Evolutionary conservation across 2,113 vertebrate species (phyloP), one percentile per base, ranked within the genome.

Genomic region (Psophia crepitans): DNA sequence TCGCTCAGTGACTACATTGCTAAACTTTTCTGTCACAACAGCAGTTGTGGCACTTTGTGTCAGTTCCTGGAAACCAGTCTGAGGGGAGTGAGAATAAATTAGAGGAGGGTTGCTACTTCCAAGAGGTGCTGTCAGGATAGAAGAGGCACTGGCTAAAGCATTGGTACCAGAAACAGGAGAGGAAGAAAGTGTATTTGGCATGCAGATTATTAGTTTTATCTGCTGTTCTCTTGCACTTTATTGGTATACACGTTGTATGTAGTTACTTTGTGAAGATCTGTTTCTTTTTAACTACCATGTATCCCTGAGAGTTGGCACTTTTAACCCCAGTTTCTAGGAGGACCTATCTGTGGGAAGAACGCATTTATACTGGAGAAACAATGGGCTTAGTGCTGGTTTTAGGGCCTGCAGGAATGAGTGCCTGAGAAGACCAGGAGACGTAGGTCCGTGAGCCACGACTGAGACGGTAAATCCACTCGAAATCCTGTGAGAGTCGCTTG

Each of bases 381-480:
- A 3, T 39, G 33, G 33, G 32, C 26, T 83, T 35, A 33, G n/a
- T 56, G 53, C 22, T 76, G 24, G 15, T 61, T 80, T 73, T 84
- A 70, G 49, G 60, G 22, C 27, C 49, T 63, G 37, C 32, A 81
- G 60, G 37, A 77, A 37, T 43, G 37, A 78, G 37, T 89, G 51
- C 73, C 37, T 63, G 84, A 63, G 37, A n/a, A 84, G 58, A 48
- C 23, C 12, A 17, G 74, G 49, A 82, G 53, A 33, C 2, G 1
- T 48, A 44, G 48, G 22, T 53, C 16, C 89, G 48, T 30, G 65
- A 65, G n/a, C 44, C 22, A 37, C 0, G 0, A 19, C 2, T 69
- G 63, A 81, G 30, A 33, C 1, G 10, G 13, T 80, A 94, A 92
- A 89, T 75, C n/a, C 37, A 17, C 28, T 61, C 46, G 65, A 70